A percentile compares a stretch with the other conserved stretches of the same genome.
phyloP scores from a whole-genome alignment of 1,140 invertebrate genomes.

The Paraescarpia echinospica region DNA sequence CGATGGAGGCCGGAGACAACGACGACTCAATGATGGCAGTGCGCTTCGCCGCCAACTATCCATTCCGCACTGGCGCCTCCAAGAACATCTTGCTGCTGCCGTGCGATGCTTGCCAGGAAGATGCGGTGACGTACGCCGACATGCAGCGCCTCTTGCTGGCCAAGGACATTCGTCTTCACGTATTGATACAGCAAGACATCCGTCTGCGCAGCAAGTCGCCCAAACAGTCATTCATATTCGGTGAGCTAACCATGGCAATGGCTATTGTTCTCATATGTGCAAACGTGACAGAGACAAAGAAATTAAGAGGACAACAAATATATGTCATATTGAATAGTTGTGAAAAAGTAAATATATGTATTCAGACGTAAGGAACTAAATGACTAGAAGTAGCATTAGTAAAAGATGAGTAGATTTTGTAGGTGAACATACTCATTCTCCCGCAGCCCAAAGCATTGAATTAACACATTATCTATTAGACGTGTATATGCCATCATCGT shows the following conservation, averaged over 20 bases:
- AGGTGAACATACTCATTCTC: too few species aligned
- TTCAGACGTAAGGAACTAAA: too few species aligned
- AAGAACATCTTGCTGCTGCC: constrained; percentile 82
- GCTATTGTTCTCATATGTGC: neutral
- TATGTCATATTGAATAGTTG: too few species aligned
- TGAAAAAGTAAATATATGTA: too few species aligned
- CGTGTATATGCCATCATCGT: too few species aligned
- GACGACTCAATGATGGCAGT: constrained; percentile 69
- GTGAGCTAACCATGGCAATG: constrained; percentile 17
- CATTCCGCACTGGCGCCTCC: constrained; percentile 80
- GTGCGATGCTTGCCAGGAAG: constrained; percentile 69
- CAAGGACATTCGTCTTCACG: constrained; percentile 78
- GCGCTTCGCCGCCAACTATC: constrained; percentile 71
- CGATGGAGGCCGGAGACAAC: constrained; percentile 22
- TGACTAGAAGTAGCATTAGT: too few species aligned
- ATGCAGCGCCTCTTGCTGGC: constrained; percentile 74
- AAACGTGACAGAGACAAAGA: too few species aligned
- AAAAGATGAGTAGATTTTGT: too few species aligned
- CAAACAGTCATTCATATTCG: constrained; percentile 30
- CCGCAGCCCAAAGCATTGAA: too few species aligned
- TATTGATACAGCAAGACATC: constrained; percentile 67
- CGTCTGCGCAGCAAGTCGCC: constrained; percentile 31
- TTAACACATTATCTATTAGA: too few species aligned
- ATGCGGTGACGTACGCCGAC: constrained; percentile 72
- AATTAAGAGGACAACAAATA: too few species aligned